Evolutionary conservation across 2,113 vertebrate genomes (phyloP), one percentile per base, ranked within the genome.

Genomic region (Corythaeola cristata): DNA sequence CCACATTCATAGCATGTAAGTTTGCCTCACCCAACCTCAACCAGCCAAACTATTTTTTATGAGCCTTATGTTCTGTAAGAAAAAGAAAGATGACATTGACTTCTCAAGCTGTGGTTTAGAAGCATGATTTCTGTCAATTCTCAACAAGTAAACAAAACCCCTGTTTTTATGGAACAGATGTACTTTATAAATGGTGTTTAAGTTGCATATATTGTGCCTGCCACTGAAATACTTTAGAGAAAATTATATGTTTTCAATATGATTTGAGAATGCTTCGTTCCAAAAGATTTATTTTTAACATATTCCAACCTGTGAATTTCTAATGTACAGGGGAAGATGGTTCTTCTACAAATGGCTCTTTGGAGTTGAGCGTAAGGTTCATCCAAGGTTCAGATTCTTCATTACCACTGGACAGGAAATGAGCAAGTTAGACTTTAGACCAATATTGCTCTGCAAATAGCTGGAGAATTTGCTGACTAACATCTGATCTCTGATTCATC

Each of bases 381-480:
- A 96, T 69, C 24, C 80, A 94, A 82, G 86, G 94, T 96, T 97
- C 96, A 97, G 56, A 84, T 59, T 7, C 17, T 80, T 90, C 74
- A 90, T 95, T 92, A 93, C 56, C 33, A 88, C 33, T 16, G 69
- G 53, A 32, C 90, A 97, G 96, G 97, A 97, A 97, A 95, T 96
- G 90, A 97, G 55, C 77, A 91, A 89, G 75, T 91, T 91, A 91
- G 93, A 63, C 27, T 93, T 89, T 41, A 68, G 91, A 92, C 86
- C 62, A 78, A 39, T 79, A 87, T 68, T 92, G 32, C 32, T 68
- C 79, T 77, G 55, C 78, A 86, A 95, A 95, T 87, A 90, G 52
- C 35, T 68, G 53, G 72, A 93, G 74, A 97, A 97, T 81, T 80
- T 96, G 96, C 90, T 95, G 96, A 95, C 67, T 95, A 94, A 92